Base-by-base conservation (phyloP, 53 echinoderm and acorn worm species). In the Mesocentrotus franciscanus region DNA sequence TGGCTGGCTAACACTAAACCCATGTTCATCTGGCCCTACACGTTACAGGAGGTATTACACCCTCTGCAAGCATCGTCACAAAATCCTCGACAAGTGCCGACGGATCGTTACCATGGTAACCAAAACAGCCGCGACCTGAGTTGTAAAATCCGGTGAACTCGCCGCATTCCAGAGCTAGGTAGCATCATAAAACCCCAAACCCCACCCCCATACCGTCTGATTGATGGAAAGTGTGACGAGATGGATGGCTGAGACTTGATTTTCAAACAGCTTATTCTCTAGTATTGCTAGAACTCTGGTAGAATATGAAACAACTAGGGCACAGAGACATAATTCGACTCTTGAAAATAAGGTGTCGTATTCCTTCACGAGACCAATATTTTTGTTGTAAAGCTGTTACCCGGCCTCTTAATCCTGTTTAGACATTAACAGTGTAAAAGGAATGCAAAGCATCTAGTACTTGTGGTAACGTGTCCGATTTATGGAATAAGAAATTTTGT, bases 41-140 rank as follows among this genome's bases (percentile, higher is more conserved):
- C 24, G 24, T 1, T 68, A 24, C 24, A 5, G 24, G 68, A 18
- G 15, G 33, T 76, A 30, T 76, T 18, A 9, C 30, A 8, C 30
- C 11, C 32, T 27, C 29, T 30, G 75, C 75, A 75, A 75, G 29
- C 75, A 75, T 30, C 32, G 12, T 75, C 76, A 30, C 29, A 33
- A 76, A 14, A 33, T 32, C 33, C 14, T 22, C 39, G 22, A 42
- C 42, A 39, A 81, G 81, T 39, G 34, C 85, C 14, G 87, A 57
- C 57, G 87, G 87, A 58, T 4, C 56, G 87, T 58, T 87, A n/a
- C 87, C 58, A 87, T 87, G 87, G 87, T 87, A 58, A 87, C 87
- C 87, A n/a, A 87, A 87, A 56, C 75, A 87, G 57, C 87, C n/a
- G 87, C 87, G 87, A 87, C 87, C 87, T 58, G 87, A 87, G 58